Evolutionary conservation across 2,113 vertebrate species (phyloP), one percentile per base, ranked within the genome.

Genomic region (Morone saxatilis): DNA sequence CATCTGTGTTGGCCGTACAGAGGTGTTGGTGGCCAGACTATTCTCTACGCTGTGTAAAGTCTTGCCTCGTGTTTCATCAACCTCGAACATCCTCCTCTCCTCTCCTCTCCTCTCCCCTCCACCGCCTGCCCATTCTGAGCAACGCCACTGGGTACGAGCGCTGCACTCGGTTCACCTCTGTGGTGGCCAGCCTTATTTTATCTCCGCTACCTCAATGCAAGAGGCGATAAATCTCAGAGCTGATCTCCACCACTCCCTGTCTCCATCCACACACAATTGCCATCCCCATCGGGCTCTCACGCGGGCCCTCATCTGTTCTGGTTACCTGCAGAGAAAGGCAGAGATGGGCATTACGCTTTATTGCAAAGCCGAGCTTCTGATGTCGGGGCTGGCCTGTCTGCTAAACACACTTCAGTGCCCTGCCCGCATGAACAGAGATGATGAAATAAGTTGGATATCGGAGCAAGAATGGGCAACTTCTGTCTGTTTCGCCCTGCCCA

Each of bases 31-130:
- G 89, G 88, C 83, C 86, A 88, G 86, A 77, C 72, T 84, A 83
- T 60, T 72, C 76, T 77, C 59, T 80, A 63, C 60, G 75, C 89
- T 56, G 79, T 50, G 84, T 75, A 69, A 83, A 91, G 82, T 94
- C 91, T 96, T 94, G 93, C 94, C 91, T 89, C 51, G 31, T 88
- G 92, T 95, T 96, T 94, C 95, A 91, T 95, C 95, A 95, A 95
- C 94, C 90, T 86, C 83, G 78, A 86, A 88, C 84, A 83, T 88
- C 88, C 91, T 83, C 85, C 61, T 79, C 83, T 82, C 74, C 70
- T 80, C 90, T 81, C 76, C 70, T 25, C 25, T 25, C n/a, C 61
- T 79, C 83, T 82, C 74, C 70, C 81, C 90, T 81, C 76, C 70
- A 36, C 59, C 47, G 84, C 83, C 85, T 83, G 80, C 88, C 81